Evolutionary conservation across 2,113 vertebrate species (phyloP).

Genomic region (Pica pica): DNA sequence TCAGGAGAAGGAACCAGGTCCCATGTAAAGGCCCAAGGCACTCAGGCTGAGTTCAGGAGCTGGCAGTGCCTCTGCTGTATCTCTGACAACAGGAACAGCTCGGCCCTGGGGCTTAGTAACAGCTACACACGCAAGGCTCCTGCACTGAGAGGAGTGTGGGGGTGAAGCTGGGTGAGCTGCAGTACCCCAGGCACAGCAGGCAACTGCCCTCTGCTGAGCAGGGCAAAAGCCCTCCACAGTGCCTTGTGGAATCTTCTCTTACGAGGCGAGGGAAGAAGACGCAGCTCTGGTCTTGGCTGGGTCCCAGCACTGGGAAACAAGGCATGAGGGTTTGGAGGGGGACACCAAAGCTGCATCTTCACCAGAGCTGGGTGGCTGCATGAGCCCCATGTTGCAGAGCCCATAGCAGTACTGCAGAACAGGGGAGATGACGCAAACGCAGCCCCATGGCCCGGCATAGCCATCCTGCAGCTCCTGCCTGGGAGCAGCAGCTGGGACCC

Average conservation of each 20-base stretch:
- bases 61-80: background rate
- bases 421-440: background rate
- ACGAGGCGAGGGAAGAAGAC: background rate
- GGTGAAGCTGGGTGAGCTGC: background rate
- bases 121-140: accelerated
- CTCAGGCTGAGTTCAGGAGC: background rate
- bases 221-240: background rate
- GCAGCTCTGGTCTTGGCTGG: background rate
- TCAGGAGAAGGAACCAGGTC: background rate
- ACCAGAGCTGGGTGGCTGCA: background rate
- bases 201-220: background rate
- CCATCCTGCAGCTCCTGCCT: background rate
- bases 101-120: background rate
- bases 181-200: background rate
- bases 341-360: background rate
- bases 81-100: background rate
- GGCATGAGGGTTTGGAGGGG: background rate
- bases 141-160: background rate
- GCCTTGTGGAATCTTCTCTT: background rate
- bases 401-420: background rate
- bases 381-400: background rate
- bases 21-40: background rate
- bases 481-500: background rate
- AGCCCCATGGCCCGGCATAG: background rate
- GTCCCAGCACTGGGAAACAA: background rate